Evolutionary conservation across 2,797 vertebrate species (phyloP).

Genomic region (Parauchenoglanis ngamensis): DNA sequence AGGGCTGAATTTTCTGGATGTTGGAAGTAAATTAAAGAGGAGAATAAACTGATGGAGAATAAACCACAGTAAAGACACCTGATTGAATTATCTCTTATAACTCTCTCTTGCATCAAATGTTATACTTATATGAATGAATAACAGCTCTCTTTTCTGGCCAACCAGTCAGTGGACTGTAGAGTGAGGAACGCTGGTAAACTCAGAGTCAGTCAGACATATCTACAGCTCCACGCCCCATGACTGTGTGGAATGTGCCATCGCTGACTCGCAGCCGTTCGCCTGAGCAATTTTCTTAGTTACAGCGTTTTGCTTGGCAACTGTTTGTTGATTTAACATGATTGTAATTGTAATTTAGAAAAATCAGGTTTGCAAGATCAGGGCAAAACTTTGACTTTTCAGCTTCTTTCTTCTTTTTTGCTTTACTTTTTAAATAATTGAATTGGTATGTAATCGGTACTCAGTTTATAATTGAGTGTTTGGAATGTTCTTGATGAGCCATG

Average conservation of each 20-base stretch:
- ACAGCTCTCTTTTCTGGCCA: slow-evolving; percentile 19
- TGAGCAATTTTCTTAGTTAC: not conserved
- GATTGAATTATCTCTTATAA: not conserved
- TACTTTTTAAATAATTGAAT: not conserved
- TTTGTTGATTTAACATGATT: slow-evolving; percentile 28
- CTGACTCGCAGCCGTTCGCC: not conserved
- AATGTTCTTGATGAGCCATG: not conserved
- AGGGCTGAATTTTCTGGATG: not conserved
- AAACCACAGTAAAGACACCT: not conserved
- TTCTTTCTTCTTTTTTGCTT: not conserved
- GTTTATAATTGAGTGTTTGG: not conserved
- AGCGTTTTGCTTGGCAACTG: not conserved
- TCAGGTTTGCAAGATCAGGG: not conserved
- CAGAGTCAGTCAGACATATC: slow-evolving; percentile 17
- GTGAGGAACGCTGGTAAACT: not conserved
- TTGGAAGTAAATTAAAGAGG: not conserved
- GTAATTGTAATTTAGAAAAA: slow-evolving; percentile 6
- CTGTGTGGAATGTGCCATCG: slow-evolving; percentile 26
- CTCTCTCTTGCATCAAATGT: slow-evolving; percentile 33
- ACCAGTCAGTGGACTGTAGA: slow-evolving; percentile 7
- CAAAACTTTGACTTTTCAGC: not conserved
- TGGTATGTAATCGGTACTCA: not conserved
- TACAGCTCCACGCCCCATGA: slow-evolving; percentile 23
- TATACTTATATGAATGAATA: slow-evolving; percentile 7
- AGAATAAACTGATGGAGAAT: not conserved